Evolutionary conservation across 2,888 invertebrate genomes (phyloP), one percentile per base, ranked within the genome.

Genomic region (Trichopria drosophilae): DNA sequence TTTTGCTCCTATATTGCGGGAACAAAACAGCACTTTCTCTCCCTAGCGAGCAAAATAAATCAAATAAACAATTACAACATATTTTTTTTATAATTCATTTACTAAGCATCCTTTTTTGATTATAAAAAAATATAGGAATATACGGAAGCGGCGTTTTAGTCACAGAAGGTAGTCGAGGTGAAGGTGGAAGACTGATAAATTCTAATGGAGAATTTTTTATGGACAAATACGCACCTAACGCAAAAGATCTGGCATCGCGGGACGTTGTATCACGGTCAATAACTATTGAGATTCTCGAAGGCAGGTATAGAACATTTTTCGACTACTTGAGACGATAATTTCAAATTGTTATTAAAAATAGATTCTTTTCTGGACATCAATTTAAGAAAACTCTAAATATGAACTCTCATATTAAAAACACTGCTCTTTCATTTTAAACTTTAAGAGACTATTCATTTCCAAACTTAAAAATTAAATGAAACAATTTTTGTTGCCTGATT

Each of bases 61-160:
- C n/a, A n/a, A n/a, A n/a, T n/a, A n/a, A n/a, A n/a, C n/a, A n/a
- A n/a, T n/a, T n/a, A n/a, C n/a, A n/a, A n/a, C n/a, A n/a, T n/a
- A n/a, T n/a, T n/a, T n/a, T n/a, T n/a, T n/a, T n/a, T n/a, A n/a
- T n/a, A n/a, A n/a, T n/a, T n/a, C n/a, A n/a, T n/a, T n/a, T n/a
- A n/a, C n/a, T n/a, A n/a, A n/a, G n/a, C n/a, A n/a, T n/a, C n/a
- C n/a, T n/a, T n/a, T n/a, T n/a, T n/a, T n/a, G n/a, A n/a, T n/a
- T n/a, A n/a, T n/a, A n/a, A 20, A 12, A 9, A 49, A 23, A 34
- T 46, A 4, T 63, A 87, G 91, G 91, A 65, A 97, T 98, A 74
- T 99, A 98, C 75, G 97, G 97, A 13, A 96, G 95, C 46, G 98
- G 99, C 6, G 95, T 98, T 69, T 82, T 99, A 46, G 96, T 99